Conservation (phyloP, 1,140 invertebrate species). For the Tenebrio molitor region DNA sequence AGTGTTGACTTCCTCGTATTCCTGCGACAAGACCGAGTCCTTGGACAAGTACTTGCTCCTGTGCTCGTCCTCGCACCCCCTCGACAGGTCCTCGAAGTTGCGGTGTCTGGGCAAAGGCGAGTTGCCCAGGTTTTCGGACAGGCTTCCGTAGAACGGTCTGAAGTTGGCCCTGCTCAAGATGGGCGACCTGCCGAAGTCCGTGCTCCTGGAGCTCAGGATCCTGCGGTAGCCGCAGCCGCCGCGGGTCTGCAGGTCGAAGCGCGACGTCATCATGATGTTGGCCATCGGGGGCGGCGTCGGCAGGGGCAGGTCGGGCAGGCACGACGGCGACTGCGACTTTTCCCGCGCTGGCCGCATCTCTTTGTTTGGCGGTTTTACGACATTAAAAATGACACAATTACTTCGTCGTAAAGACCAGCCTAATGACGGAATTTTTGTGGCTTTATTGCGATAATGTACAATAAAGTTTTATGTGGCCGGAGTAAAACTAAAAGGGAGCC, state of each 20-base stretch:
- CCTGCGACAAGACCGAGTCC: conserved; percentile 59
- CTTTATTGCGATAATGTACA: conserved; percentile 18
- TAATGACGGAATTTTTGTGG: conserved; percentile 31
- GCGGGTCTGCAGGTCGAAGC: conserved; percentile 58
- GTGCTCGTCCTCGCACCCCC: not conserved
- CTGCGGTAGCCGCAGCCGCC: conserved; percentile 58
- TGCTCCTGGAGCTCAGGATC: conserved; percentile 57
- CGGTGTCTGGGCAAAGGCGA: conserved; percentile 58
- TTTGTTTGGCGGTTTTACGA: conserved; percentile 9
- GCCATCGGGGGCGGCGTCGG: conserved; percentile 65
- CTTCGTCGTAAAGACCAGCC: not conserved
- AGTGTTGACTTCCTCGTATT: conserved; percentile 62
- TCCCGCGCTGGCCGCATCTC: conserved; percentile 4
- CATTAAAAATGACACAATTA: conserved; percentile 34
- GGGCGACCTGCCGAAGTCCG: conserved; percentile 58
- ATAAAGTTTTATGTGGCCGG: conserved; percentile 7
- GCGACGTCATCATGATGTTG: conserved; percentile 62
- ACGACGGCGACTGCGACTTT: conserved; percentile 53
- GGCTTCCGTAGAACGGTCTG: conserved; percentile 24
- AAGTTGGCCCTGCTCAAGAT: conserved; percentile 54
- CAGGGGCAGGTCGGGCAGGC: conserved; percentile 61
- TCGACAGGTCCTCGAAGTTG: conserved; percentile 56
- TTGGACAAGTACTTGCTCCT: conserved; percentile 59
- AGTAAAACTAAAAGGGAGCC: conserved; percentile 30
- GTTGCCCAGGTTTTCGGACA: conserved; percentile 50